These are phyloP conservation scores for Laterallus jamaicensis DNA, from an alignment of 2,113 vertebrate species.

Conservation along the genomic window DNA sequence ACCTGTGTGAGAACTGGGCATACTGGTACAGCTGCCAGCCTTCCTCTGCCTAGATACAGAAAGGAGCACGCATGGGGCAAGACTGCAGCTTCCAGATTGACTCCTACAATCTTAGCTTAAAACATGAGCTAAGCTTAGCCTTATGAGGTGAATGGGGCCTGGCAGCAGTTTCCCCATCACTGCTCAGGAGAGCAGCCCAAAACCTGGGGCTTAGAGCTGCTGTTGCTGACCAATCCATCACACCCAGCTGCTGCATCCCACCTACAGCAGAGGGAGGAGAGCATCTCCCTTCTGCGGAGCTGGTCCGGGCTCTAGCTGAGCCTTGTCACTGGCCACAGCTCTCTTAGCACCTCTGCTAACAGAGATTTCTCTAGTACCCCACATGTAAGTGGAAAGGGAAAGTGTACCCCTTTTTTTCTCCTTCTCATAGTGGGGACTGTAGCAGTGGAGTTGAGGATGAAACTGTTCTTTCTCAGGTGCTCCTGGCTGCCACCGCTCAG, in stretches of 20 bases:
- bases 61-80: background rate
- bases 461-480: background rate
- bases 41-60: background rate
- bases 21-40: background rate
- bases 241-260: background rate
- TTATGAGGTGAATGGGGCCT: background rate
- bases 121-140: background rate
- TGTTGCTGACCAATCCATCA: background rate
- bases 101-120: background rate
- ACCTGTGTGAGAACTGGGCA: background rate
- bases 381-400: background rate
- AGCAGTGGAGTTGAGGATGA: background rate
- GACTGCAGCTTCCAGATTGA: background rate
- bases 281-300: background rate
- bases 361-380: background rate
- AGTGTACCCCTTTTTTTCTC: rapidly evolving
- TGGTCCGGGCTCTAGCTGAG: background rate
- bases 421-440: background rate
- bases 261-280: background rate
- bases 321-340: background rate
- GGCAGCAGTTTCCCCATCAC: background rate
- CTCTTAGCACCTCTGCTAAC: background rate
- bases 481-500: background rate
- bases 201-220: background rate
- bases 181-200: background rate